Evolutionary conservation across 2,797 vertebrate genomes (phyloP), one percentile per base, ranked within the genome.

Genomic region (Cossypha dichroa): DNA sequence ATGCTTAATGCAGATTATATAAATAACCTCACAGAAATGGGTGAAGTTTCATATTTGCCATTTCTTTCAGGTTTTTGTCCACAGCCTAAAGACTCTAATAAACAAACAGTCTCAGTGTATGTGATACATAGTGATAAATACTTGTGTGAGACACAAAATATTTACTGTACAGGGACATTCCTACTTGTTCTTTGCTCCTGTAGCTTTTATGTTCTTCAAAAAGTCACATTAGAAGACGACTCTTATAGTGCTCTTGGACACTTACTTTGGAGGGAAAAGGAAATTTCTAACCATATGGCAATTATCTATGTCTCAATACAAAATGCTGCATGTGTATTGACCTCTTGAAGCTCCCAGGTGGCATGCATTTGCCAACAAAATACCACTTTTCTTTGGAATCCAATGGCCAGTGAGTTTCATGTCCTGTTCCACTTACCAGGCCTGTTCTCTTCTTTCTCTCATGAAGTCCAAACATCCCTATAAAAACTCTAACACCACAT

Each of bases 21-120:
- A 64, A 56, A 74, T 48, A 81, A 74, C 2, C 2, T 17, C 20
- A 46, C 8, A 55, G 20, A 52, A 86, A 77, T 0, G 0, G 1
- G 3, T 60, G 15, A 34, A 13, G 16, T 56, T 59, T 51, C 10
- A 4, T 38, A 70, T 87, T 56, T 5, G 2, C 21, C 11, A 49
- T 85, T 64, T 67, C n/a, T 56, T 83, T 58, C 38, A 59, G 15
- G 31, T 56, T 80, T 83, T 67, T 85, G 31, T n/a, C n/a, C 8
- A 36, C 43, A 34, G 62, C 55, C 13, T 34, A 68, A 73, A 55
- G 36, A 49, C 4, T 7, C 15, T 9, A 73, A 62, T 23, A 62
- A 79, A 48, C 11, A 83, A 91, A 70, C 23, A 15, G 23, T 25
- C 19, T 55, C 20, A 51, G 8, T 16, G 15, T 38, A 46, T 13